Conservation (phyloP, 2,797 vertebrate species). For the Crotalus adamanteus region DNA sequence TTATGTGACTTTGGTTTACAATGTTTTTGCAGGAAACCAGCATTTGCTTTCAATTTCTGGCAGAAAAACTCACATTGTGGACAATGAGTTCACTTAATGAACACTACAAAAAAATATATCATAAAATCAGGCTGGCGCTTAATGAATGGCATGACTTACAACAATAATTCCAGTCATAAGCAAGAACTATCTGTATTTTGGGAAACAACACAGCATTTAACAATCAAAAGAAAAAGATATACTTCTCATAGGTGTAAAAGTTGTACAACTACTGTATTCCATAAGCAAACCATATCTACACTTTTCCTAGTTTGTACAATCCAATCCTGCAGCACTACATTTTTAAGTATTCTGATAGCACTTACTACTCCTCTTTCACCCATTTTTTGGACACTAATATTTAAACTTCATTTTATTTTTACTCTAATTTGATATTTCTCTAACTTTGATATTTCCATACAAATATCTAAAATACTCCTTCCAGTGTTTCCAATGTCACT, state of each 20-base stretch:
- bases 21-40: not conserved
- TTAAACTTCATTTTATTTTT: not conserved
- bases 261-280: not conserved
- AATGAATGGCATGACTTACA: not conserved
- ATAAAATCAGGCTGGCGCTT: not conserved
- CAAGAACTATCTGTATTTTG: not conserved
- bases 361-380: not conserved
- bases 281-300: not conserved
- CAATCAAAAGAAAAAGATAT: not conserved
- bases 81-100: not conserved
- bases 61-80: not conserved
- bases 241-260: not conserved
- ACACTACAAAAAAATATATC: not conserved
- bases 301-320: not conserved
- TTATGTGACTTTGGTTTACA: not conserved
- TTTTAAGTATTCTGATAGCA: not conserved
- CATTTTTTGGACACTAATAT: not conserved
- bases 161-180: not conserved
- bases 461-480: not conserved
- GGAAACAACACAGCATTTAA: not conserved
- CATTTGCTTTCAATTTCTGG: not conserved
- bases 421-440: too few species aligned
- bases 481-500: not conserved
- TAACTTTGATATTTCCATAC: not conserved
- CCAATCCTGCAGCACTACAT: not conserved